Evolutionary conservation across 2,888 invertebrate genomes (phyloP).

Genomic region (Acrobasis consociella): DNA sequence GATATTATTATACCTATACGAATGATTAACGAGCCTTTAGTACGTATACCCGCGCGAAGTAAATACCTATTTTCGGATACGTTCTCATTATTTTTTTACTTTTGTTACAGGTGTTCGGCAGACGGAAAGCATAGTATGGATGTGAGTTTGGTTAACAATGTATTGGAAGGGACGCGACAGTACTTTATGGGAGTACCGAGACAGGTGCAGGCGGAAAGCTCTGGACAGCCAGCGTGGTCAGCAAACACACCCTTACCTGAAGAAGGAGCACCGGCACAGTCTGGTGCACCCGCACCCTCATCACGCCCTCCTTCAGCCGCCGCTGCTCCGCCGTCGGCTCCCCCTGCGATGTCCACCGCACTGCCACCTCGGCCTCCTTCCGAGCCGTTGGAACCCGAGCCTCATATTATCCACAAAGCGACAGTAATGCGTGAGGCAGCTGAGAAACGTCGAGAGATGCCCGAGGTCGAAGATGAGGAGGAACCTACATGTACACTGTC

Average conservation of each 20-base stretch:
- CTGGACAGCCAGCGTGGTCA: conserved; percentile 66
- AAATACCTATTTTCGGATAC: not conserved
- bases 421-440: conserved; percentile 80
- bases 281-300: conserved; percentile 69
- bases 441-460: conserved; percentile 71
- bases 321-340: conserved; percentile 60
- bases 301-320: conserved; percentile 79
- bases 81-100: conserved; percentile 16
- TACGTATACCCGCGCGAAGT: conserved; percentile 18
- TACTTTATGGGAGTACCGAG: conserved; percentile 91
- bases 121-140: conserved; percentile 85
- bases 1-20: conserved; percentile 31
- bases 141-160: conserved; percentile 87
- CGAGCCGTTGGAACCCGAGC: conserved; percentile 77
- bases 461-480: conserved; percentile 73
- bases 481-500: conserved; percentile 67
- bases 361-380: conserved; percentile 75
- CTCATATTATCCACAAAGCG: conserved; percentile 80
- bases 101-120: conserved; percentile 58
- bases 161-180: conserved; percentile 92
- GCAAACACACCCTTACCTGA: conserved; percentile 58
- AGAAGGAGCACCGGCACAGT: conserved; percentile 70
- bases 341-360: conserved; percentile 52
- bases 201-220: conserved; percentile 67
- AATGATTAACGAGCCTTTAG: conserved; percentile 34